These are phyloP conservation scores for Hoplostethus atlanticus DNA, from an alignment of 2,797 vertebrate species.

Conservation along the genomic window DNA sequence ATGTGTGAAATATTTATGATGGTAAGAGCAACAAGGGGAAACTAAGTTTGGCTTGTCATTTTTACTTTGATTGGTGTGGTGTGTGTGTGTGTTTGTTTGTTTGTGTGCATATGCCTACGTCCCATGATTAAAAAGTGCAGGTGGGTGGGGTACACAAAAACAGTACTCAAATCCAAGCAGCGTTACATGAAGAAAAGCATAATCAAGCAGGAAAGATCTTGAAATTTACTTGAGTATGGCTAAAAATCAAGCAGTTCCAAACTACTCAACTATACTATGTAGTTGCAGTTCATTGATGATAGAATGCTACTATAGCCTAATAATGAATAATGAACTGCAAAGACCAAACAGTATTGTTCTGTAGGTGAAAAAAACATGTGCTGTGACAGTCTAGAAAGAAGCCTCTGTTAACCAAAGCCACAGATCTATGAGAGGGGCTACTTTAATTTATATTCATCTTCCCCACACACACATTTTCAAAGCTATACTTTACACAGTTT, in stretches of 20 bases:
- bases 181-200: neutral
- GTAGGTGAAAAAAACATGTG: no score
- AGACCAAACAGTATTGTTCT: no score
- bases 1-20: conserved; percentile 69
- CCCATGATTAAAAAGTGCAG: neutral
- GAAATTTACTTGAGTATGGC: no score
- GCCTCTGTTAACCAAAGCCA: neutral
- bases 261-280: neutral
- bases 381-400: neutral
- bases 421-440: conserved; percentile 10
- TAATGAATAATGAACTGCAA: no score
- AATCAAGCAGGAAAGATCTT: neutral
- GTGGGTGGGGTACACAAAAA: neutral
- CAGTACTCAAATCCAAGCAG: neutral
- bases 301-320: no score
- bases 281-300: no score
- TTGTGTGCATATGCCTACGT: neutral
- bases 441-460: conserved; percentile 28
- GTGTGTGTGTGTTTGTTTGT: neutral
- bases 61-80: conserved; percentile 23
- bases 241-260: neutral
- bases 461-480: conserved; percentile 15
- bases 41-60: conserved; percentile 42
- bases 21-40: conserved; percentile 33
- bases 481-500: conserved; percentile 52